These are phyloP conservation scores for Eupsittula cactorum DNA, from an alignment of 2,113 vertebrate species.

Conservation along the genomic window DNA sequence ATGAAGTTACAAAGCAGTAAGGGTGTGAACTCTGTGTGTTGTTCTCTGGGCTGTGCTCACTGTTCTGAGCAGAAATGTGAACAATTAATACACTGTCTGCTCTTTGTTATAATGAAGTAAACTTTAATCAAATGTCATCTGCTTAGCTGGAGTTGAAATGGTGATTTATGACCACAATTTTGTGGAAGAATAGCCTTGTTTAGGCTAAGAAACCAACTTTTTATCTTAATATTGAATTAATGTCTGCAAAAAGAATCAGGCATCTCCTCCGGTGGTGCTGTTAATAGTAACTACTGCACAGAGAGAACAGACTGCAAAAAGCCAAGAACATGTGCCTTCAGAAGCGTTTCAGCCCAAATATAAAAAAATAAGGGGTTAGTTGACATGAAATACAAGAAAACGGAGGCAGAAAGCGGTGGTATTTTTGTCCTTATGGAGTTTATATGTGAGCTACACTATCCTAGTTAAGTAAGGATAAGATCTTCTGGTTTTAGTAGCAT, in stretches of 20 bases:
- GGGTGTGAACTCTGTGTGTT: not conserved
- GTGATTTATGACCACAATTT: not conserved
- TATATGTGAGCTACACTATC: no score
- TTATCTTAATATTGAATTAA: rapidly evolving
- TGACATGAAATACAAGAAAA: not conserved
- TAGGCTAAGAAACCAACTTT: not conserved
- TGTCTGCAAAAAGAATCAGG: not conserved
- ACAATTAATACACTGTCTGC: not conserved
- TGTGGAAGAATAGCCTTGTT: not conserved
- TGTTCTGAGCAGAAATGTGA: not conserved
- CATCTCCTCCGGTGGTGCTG: not conserved
- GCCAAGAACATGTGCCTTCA: rapidly evolving
- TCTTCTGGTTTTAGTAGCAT: not conserved
- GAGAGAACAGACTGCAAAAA: not conserved
- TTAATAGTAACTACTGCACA: not conserved
- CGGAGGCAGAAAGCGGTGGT: not conserved
- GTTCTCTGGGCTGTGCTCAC: not conserved
- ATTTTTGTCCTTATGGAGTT: not conserved
- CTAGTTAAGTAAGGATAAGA: not conserved
- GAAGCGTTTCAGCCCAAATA: not conserved
- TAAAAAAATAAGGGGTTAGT: not conserved
- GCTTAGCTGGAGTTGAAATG: not conserved
- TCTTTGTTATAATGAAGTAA: not conserved
- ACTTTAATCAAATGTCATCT: not conserved
- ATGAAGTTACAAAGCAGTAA: no score